phyloP scores from a whole-genome alignment of 2,113 vertebrate genomes.

The Ptilorrhoa leucosticta region DNA sequence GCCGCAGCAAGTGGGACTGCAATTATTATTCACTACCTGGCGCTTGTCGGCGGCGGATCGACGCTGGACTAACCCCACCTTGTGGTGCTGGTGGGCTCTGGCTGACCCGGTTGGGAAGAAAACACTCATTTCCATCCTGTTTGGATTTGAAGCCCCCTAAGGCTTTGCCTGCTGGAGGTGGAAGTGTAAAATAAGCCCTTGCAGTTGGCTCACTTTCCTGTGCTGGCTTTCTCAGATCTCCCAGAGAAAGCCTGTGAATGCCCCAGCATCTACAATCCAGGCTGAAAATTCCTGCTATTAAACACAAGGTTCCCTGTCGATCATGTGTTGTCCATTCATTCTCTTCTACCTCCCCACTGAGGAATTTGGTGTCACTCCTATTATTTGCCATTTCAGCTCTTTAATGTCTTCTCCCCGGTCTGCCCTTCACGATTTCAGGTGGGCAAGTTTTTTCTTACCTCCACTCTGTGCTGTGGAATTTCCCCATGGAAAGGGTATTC shows the following conservation, averaged over 20 bases:
- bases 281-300: not conserved
- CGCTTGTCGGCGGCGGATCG: not conserved
- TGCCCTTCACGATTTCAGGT: not conserved
- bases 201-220: not conserved
- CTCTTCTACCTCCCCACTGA: not conserved
- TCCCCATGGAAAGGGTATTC: not conserved
- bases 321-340: not conserved
- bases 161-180: conserved; percentile 6
- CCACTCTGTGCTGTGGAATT: not conserved
- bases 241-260: not conserved
- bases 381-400: not conserved
- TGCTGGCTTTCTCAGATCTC: not conserved
- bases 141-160: not conserved
- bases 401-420: not conserved
- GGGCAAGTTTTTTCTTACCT: not conserved
- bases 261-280: not conserved
- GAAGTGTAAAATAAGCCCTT: conserved; percentile 2
- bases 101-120: not conserved
- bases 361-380: not conserved
- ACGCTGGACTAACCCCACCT: conserved; percentile 61
- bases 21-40: not conserved
- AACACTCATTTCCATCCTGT: not conserved
- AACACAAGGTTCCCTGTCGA: not conserved
- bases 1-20: not conserved
- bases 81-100: conserved; percentile 2